These are phyloP conservation scores for Siniperca undulata DNA, from an alignment of 2,797 vertebrate genomes.

Conservation along the genomic window DNA sequence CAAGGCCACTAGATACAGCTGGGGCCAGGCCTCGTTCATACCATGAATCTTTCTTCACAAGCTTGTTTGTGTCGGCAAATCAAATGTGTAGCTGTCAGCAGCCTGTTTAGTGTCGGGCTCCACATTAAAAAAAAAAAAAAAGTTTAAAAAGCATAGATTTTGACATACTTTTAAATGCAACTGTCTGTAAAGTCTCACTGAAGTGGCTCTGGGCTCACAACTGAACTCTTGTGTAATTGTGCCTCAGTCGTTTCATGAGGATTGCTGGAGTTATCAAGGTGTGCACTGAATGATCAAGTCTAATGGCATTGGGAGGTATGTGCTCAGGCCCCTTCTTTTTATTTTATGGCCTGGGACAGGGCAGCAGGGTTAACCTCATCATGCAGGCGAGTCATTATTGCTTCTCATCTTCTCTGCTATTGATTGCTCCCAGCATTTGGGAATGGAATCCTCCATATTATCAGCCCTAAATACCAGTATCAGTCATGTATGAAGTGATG, in stretches of 20 bases:
- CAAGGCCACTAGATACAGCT: neutral
- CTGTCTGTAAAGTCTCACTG: neutral
- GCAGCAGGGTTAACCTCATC: slow-evolving; percentile 76
- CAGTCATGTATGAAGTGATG: slow-evolving; percentile 74
- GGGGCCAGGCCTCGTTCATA: neutral
- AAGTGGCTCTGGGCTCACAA: slow-evolving; percentile 7
- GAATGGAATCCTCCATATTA: slow-evolving; percentile 74
- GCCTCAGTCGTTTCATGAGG: slow-evolving; percentile 23
- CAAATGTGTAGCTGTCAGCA: neutral
- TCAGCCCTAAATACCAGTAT: slow-evolving; percentile 73
- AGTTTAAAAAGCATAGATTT: neutral
- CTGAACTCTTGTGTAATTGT: slow-evolving; percentile 30
- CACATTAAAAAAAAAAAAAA: neutral
- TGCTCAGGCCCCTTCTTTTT: slow-evolving; percentile 67
- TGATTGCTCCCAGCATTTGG: slow-evolving; percentile 81
- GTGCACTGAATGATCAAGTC: slow-evolving; percentile 56
- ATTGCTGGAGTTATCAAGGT: slow-evolving; percentile 43
- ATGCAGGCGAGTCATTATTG: slow-evolving; percentile 75
- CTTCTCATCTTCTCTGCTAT: slow-evolving; percentile 79
- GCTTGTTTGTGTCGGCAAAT: neutral
- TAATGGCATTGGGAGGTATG: slow-evolving; percentile 62
- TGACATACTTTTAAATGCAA: neutral
- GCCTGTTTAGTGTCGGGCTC: neutral
- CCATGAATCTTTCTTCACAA: neutral
- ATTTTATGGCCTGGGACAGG: slow-evolving; percentile 75